phyloP scores from a whole-genome alignment of 2,888 invertebrate species.

The Melanostoma mellinum region DNA sequence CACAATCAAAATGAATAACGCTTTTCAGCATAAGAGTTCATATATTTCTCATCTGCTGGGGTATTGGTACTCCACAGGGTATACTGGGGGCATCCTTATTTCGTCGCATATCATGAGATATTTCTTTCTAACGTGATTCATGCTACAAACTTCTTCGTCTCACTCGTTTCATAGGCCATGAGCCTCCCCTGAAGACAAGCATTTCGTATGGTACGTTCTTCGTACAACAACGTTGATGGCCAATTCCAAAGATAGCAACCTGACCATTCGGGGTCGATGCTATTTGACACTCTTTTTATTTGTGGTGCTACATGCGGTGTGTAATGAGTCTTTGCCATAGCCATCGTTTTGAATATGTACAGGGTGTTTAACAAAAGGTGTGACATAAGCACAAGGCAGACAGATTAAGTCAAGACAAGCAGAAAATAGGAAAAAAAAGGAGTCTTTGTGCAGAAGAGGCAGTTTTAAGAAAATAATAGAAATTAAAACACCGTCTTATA shows the following conservation, averaged over 20 bases:
- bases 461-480: no score
- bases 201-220: constrained; percentile 2
- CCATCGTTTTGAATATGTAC: not conserved
- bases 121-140: constrained; percentile 59
- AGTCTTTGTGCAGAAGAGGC: no score
- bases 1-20: constrained; percentile 7
- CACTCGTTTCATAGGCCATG: not conserved
- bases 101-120: constrained; percentile 27
- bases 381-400: not conserved
- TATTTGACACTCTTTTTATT: constrained; percentile 68
- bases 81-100: constrained; percentile 22
- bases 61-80: not conserved
- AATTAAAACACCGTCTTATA: no score
- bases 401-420: not conserved
- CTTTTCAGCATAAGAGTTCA: constrained; percentile 41
- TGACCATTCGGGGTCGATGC: constrained; percentile 71
- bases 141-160: constrained; percentile 54
- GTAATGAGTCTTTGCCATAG: constrained; percentile 48
- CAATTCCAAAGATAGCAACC: constrained; percentile 54
- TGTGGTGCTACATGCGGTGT: constrained; percentile 52
- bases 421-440: no score
- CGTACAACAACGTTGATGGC: constrained; percentile 27
- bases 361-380: not conserved
- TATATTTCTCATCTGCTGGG: constrained; percentile 14
- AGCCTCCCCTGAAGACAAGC: constrained; percentile 16